Evolutionary conservation across 2,113 vertebrate genomes (phyloP).

Genomic region (Panurus biarmicus): DNA sequence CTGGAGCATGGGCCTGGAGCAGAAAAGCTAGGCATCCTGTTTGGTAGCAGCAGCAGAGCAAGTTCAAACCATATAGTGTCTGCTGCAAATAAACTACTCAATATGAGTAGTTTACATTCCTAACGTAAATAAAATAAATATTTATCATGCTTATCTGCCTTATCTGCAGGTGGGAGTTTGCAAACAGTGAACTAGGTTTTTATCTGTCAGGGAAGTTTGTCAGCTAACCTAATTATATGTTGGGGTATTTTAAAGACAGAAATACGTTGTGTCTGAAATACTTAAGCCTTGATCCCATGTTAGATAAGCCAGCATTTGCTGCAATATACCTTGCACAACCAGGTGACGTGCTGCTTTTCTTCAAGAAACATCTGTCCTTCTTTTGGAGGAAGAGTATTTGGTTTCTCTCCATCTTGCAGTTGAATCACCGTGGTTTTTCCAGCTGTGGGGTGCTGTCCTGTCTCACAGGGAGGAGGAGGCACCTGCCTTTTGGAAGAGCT

Average conservation of each 20-base stretch:
- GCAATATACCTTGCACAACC: not conserved
- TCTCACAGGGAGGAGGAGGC: not conserved
- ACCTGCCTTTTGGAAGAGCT: not conserved
- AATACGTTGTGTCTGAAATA: constrained; percentile 28
- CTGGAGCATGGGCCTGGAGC: not conserved
- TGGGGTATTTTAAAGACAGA: constrained; percentile 35
- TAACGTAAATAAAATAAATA: constrained; percentile 53
- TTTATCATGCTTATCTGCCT: constrained; percentile 39
- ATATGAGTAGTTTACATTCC: constrained; percentile 1
- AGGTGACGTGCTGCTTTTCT: not conserved
- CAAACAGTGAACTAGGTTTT: constrained; percentile 43
- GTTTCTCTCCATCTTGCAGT: not conserved
- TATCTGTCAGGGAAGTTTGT: constrained; percentile 46
- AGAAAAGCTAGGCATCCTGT: not conserved
- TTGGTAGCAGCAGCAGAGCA: not conserved
- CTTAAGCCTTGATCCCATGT: constrained; percentile 8
- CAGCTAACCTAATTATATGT: constrained; percentile 41
- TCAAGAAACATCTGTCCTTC: not conserved
- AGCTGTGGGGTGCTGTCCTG: not conserved
- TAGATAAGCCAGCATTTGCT: constrained; percentile 39
- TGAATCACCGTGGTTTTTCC: not conserved
- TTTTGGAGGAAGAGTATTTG: not conserved
- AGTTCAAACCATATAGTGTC: constrained; percentile 26
- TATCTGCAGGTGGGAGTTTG: constrained; percentile 34
- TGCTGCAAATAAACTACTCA: constrained; percentile 22